Conservation (phyloP, 2,888 invertebrate genomes). For the Rhagonycha lutea region DNA sequence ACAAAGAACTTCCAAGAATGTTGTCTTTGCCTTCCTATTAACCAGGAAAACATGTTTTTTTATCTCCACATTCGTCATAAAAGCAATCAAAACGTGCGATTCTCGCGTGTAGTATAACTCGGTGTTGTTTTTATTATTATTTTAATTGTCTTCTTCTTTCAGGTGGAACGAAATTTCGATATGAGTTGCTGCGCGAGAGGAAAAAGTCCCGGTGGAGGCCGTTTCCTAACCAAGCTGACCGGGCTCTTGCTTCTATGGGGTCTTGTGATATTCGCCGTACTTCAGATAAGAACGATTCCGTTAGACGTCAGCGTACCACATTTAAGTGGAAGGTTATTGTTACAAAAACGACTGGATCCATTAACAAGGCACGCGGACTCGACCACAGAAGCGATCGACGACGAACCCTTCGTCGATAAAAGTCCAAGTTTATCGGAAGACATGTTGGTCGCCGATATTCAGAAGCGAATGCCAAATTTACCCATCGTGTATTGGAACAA, state of each 20-base stretch:
- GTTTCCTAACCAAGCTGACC: slow-evolving; percentile 56
- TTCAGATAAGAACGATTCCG: slow-evolving; percentile 51
- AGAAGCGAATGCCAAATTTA: slow-evolving; percentile 78
- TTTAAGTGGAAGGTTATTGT: slow-evolving; percentile 57
- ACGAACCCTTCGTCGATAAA: slow-evolving; percentile 65
- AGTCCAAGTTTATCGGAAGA: slow-evolving; percentile 70
- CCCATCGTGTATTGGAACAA: slow-evolving; percentile 86
- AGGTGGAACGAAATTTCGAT: slow-evolving; percentile 9
- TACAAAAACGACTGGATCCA: slow-evolving; percentile 57
- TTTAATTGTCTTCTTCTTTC: slow-evolving; percentile 4
- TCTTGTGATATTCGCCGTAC: slow-evolving; percentile 55
- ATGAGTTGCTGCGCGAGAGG: slow-evolving; percentile 33
- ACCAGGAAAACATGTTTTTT: slow-evolving; percentile 15
- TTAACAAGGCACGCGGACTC: slow-evolving; percentile 51
- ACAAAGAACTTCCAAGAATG: slow-evolving; percentile 10
- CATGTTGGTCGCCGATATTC: slow-evolving; percentile 76
- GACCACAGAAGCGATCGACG: slow-evolving; percentile 55
- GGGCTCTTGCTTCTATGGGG: slow-evolving; percentile 56
- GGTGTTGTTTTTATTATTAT: not conserved
- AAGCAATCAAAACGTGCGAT: slow-evolving; percentile 2
- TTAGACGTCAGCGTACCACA: slow-evolving; percentile 51
- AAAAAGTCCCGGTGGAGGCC: slow-evolving; percentile 43
- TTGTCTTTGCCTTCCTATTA: slow-evolving; percentile 11
- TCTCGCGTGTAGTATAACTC: not conserved
- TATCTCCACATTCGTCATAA: slow-evolving; percentile 16